phyloP scores from a whole-genome alignment of 1,140 invertebrate genomes.

The Eumeta japonica region DNA sequence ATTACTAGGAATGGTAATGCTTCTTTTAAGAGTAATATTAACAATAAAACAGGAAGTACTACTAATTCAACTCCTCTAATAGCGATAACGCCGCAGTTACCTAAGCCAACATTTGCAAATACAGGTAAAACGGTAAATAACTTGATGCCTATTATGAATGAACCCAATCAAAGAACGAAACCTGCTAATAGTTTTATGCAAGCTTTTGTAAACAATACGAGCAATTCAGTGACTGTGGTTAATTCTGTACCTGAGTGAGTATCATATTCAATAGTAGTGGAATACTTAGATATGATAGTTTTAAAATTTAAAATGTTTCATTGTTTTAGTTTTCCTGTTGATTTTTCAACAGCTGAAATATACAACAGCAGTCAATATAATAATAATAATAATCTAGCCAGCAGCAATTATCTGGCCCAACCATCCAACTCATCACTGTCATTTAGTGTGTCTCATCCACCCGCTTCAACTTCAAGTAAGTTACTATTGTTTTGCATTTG shows the following conservation, averaged over 20 bases:
- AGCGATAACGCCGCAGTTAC: conserved; percentile 34
- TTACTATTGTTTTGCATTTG: conserved; percentile 6
- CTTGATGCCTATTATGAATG: conserved; percentile 20
- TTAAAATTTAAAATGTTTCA: conserved; percentile 7
- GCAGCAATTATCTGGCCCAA: conserved; percentile 30
- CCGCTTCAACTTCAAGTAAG: conserved; percentile 31
- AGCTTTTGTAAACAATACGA: conserved; percentile 2
- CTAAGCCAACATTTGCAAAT: conserved; percentile 24
- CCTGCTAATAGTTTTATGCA: conserved; percentile 30
- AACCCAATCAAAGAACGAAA: conserved; percentile 31
- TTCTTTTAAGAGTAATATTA: conserved; percentile 34
- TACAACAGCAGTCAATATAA: conserved; percentile 54
- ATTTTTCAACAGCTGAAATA: conserved; percentile 54
- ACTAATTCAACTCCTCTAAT: conserved; percentile 30
- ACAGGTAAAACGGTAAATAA: conserved; percentile 34
- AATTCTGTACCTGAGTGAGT: conserved; percentile 45
- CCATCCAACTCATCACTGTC: conserved; percentile 17
- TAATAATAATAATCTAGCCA: conserved; percentile 26
- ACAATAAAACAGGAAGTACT: conserved; percentile 26
- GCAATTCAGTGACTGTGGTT: no score
- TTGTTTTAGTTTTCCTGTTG: conserved; percentile 52
- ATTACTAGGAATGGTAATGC: conserved; percentile 29
- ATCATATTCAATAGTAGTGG: neutral
- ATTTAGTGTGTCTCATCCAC: conserved; percentile 33
- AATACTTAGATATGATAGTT: neutral